Evolutionary conservation across 92 coral and sea anemone species (phyloP), one percentile per base, ranked within the genome.

Genomic region (Pocillopora grandis): DNA sequence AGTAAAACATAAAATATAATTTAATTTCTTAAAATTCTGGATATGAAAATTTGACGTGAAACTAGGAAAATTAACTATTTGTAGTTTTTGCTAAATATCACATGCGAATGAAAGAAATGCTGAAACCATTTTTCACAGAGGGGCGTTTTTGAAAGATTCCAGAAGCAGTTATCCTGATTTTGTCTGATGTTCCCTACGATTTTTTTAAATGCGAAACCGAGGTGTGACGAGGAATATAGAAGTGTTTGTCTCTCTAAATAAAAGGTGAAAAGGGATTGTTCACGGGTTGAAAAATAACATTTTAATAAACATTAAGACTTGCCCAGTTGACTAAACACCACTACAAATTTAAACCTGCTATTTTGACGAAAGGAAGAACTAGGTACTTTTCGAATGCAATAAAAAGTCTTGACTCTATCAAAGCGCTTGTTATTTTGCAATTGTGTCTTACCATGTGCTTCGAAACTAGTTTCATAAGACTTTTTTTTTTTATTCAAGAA

Each of bases 161-260:
- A 13, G 9, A 49, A 20, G 58, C 74, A 20, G 31, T 56, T 27
- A 27, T 31, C 17, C 71, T 64, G 62, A 16, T 31, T 13, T 71
- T 57, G 33, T 13, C 20, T 58, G n/a, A 23, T 14, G 66, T 17
- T 23, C 52, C 27, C 17, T 9, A 14, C 0, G 71, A 58, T 10
- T n/a, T 62, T 18, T 58, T 81, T 35, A n/a, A 23, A 60, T 82
- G 72, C 16, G 23, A 63, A 73, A n/a, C 18, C 17, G 60, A 82
- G 86, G 86, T 72, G 86, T 72, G 86, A 82, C 62, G 21, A 72
- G 48, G 42, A 72, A 68, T 75, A 59, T 16, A 80, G 58, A 79
- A 78, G 65, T 75, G 63, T 75, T 87, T 83, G 84, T 62, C 85
- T 76, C 72, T 33, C 77, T 73, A 61, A 82, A 82, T 72, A 72